Base-by-base conservation (phyloP, 2,888 invertebrate species). In the Antheraea yamamai region DNA sequence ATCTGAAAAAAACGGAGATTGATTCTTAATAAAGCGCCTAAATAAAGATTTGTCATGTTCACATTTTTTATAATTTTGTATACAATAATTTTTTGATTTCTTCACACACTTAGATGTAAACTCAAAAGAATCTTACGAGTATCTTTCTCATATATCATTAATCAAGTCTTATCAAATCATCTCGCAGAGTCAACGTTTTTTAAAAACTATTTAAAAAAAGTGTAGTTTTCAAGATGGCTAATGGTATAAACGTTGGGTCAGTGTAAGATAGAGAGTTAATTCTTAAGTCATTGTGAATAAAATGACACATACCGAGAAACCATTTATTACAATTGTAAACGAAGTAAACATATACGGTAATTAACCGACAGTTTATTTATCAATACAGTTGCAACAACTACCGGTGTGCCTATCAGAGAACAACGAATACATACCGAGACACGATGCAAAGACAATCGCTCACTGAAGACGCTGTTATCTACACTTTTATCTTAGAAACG, bases 391-490 rank as follows among this genome's bases (percentile, higher is more conserved):
- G 71, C 74, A 47, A 23, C 52, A 51, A 75, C 74, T 51, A 61
- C 72, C 74, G 51, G 74, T 30, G 61, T 72, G 61, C 72, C 74
- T 75, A 75, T 75, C 61, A 55, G 73, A 55, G 66, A 75, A 75
- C 73, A 66, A 79, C 77, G 73, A 79, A 77, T 81, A 78, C 77
- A 79, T 76, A 77, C 78, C 76, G 78, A 79, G 80, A 81, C 80
- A 80, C 81, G 83, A 84, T 76, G 83, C 85, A 83, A 86, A 91
- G 90, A 94, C 92, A 92, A 92, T 90, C 90, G 90, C 82, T 83
- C 84, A 85, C 87, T 89, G 91, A 91, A 92, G 91, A 90, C 87
- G 90, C 66, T 79, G 83, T 92, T 95, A 95, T 94, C 94, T 88
- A 66, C 30, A 73, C 82, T 84, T 87, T 92, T 94, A 94, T 94